phyloP scores from a whole-genome alignment of 30 jellyfish, hydroid and myxozoan species.

The Aurelia sp. region DNA sequence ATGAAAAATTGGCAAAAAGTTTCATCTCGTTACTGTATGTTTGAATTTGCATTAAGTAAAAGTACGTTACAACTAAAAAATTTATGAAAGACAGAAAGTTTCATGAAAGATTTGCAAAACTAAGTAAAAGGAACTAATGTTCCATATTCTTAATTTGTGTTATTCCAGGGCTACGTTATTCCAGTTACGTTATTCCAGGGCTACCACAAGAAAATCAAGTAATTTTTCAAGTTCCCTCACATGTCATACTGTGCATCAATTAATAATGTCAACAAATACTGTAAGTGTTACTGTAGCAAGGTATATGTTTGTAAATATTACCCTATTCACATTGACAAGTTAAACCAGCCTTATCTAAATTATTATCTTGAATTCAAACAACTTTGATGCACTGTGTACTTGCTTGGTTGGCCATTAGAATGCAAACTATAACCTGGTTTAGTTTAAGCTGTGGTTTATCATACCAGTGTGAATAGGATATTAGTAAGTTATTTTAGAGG shows the following conservation, averaged over 20 bases:
- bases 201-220: conserved; percentile 11
- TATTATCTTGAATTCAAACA: not conserved
- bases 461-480: conserved; percentile 2
- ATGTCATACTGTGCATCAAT: not conserved
- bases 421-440: conserved; percentile 7
- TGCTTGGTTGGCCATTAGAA: conserved; percentile 1
- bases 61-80: conserved; percentile 17
- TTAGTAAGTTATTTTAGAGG: conserved; percentile 14
- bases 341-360: conserved; percentile 6
- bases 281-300: not conserved
- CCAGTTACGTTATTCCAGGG: no score
- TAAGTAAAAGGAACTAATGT: not conserved
- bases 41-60: not conserved
- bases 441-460: not conserved
- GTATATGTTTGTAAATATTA: not conserved
- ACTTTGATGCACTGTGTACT: not conserved
- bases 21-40: no score
- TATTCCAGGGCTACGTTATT: not conserved
- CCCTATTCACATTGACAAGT: conserved; percentile 1
- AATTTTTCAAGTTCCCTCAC: not conserved
- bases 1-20: no score
- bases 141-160: not conserved
- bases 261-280: not conserved
- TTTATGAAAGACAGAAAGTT: conserved; percentile 13
- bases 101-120: conserved; percentile 21